These are phyloP conservation scores for Alexandromys oeconomus DNA, from an alignment of 2,797 vertebrate species.

Conservation along the genomic window DNA sequence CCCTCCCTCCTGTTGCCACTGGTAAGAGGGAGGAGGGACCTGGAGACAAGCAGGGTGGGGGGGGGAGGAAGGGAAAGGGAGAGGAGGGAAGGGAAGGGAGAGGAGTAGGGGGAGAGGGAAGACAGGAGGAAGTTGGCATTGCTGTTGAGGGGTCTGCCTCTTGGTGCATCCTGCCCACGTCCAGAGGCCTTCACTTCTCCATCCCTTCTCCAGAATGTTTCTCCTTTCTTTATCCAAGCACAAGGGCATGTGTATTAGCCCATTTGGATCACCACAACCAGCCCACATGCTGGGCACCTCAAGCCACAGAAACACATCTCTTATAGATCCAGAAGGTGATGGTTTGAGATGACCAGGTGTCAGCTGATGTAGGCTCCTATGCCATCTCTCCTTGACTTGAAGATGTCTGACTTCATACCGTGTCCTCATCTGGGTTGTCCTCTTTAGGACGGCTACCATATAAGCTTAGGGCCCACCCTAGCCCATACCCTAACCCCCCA, in stretches of 20 bases:
- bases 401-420: background rate
- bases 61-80: too few species aligned
- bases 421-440: background rate
- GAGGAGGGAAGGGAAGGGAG: too few species aligned
- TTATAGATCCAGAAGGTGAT: background rate
- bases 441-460: background rate
- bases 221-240: background rate
- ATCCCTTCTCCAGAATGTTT: rapidly evolving
- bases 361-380: background rate
- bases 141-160: background rate
- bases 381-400: background rate
- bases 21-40: background rate
- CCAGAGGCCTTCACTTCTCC: background rate
- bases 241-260: too few species aligned
- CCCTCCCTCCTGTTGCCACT: too few species aligned
- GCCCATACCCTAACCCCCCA: background rate
- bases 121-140: background rate
- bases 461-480: background rate
- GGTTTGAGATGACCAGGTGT: background rate
- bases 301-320: background rate
- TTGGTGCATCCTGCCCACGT: rapidly evolving
- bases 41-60: background rate
- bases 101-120: too few species aligned
- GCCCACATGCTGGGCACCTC: background rate
- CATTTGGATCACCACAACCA: background rate